Conservation (phyloP, 2,797 vertebrate genomes). For the Antrozous pallidus region DNA sequence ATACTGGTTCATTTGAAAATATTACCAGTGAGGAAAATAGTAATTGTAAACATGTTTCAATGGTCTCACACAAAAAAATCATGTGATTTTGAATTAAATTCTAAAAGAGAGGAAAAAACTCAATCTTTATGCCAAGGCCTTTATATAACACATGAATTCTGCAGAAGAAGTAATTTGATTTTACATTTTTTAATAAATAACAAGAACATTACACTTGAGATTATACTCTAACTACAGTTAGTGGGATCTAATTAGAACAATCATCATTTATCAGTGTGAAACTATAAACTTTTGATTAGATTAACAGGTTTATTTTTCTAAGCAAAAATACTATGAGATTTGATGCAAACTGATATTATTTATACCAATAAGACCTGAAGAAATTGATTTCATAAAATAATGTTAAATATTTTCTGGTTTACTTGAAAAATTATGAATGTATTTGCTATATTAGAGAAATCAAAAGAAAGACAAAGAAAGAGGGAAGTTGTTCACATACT, state of each 20-base stretch:
- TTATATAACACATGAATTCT: conserved; percentile 23
- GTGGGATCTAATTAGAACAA: conserved; percentile 12
- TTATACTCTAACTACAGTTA: conserved; percentile 10
- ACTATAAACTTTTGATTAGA: conserved; percentile 41
- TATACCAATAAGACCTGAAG: background rate
- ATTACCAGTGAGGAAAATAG: background rate
- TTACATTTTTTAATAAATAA: conserved; percentile 29
- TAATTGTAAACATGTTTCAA: background rate
- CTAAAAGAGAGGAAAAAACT: background rate
- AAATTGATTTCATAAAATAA: conserved; percentile 13
- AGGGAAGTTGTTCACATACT: background rate
- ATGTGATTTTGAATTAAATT: background rate
- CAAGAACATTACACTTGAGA: conserved; percentile 9
- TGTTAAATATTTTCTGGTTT: conserved; percentile 27
- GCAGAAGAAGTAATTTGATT: background rate
- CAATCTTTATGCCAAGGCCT: background rate
- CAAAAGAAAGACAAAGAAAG: background rate
- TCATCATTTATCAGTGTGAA: conserved; percentile 51
- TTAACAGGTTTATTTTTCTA: conserved; percentile 30
- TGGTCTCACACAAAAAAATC: background rate
- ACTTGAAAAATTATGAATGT: background rate
- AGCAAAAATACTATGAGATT: conserved; percentile 10
- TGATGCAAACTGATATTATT: background rate
- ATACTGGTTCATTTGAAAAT: background rate
- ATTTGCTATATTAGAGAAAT: background rate